phyloP scores from a whole-genome alignment of 2,888 invertebrate species.

The Acanthosepion lycidas region DNA sequence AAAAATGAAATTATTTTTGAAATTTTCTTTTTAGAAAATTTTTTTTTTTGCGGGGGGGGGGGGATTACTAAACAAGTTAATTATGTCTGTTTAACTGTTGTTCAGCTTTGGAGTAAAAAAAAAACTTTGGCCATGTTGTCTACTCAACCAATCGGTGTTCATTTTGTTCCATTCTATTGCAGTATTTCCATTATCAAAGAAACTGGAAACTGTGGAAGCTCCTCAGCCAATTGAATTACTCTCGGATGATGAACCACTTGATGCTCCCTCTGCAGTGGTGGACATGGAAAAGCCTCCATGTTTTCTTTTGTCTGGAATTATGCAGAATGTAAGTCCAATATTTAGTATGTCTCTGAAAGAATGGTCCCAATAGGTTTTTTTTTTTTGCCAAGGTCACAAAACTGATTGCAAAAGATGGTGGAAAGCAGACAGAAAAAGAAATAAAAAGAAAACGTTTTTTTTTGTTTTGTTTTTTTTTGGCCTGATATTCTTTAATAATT shows the following conservation, averaged over 20 bases:
- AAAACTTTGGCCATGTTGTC: no score
- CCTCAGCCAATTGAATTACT: slow-evolving; percentile 60
- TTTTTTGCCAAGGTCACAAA: no score
- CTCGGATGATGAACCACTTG: slow-evolving; percentile 54
- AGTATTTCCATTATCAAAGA: slow-evolving; percentile 62
- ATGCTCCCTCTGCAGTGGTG: neutral
- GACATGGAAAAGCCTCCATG: slow-evolving; percentile 53
- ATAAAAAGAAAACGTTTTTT: neutral
- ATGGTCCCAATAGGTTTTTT: no score
- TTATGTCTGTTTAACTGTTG: no score
- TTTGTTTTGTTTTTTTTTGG: neutral
- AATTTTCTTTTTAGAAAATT: no score
- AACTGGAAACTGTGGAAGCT: slow-evolving; percentile 54
- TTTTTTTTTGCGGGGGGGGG: no score
- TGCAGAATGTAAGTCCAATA: slow-evolving; percentile 60
- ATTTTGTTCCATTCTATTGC: slow-evolving; percentile 49
- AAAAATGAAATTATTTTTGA: no score
- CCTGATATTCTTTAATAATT: no score
- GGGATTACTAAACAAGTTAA: no score
- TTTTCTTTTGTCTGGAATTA: slow-evolving; percentile 72
- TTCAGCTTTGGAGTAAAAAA: no score
- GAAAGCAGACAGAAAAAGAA: neutral
- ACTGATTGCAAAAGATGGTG: no score
- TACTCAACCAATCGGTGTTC: neutral
- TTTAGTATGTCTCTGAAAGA: neutral